Percentiles rank a stretch among this genome's conserved stretches.
Evolutionary conservation across 2,888 invertebrate species (phyloP).

Genomic region (Pasiphila rectangulata): DNA sequence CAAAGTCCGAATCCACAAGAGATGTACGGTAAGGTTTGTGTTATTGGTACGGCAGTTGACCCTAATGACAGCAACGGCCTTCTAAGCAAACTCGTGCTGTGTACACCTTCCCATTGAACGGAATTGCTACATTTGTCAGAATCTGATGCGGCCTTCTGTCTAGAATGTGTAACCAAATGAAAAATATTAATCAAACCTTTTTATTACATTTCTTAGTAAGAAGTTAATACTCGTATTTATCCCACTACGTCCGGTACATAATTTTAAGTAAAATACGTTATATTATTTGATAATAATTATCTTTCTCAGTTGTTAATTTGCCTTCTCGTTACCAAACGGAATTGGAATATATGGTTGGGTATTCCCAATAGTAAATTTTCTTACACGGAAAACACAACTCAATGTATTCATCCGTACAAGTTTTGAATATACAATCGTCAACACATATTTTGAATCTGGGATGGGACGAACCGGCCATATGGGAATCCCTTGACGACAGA

Average conservation of each 20-base stretch:
- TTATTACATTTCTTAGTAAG: no score
- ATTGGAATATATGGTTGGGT: no score
- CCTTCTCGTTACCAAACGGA: no score
- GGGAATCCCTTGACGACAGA: constrained; percentile 6
- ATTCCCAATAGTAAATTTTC: no score
- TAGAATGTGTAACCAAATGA: no score
- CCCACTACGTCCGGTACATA: no score
- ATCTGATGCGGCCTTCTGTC: constrained; percentile 1
- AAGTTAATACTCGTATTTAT: no score
- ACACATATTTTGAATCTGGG: neutral
- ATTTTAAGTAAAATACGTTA: no score
- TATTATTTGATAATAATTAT: no score
- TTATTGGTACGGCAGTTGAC: constrained; percentile 55
- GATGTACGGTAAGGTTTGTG: constrained; percentile 3
- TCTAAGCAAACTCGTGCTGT: constrained; percentile 37
- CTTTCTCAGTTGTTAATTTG: no score
- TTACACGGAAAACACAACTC: neutral
- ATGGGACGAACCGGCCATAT: constrained; percentile 4
- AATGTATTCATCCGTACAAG: neutral
- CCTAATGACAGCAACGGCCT: constrained; percentile 68
- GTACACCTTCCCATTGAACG: constrained; percentile 25
- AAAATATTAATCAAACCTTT: no score
- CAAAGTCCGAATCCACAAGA: no score
- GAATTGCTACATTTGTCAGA: constrained; percentile 14
- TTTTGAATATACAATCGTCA: neutral